Base-by-base conservation (phyloP, 2,888 invertebrate genomes). In the Lamproptera curius region DNA sequence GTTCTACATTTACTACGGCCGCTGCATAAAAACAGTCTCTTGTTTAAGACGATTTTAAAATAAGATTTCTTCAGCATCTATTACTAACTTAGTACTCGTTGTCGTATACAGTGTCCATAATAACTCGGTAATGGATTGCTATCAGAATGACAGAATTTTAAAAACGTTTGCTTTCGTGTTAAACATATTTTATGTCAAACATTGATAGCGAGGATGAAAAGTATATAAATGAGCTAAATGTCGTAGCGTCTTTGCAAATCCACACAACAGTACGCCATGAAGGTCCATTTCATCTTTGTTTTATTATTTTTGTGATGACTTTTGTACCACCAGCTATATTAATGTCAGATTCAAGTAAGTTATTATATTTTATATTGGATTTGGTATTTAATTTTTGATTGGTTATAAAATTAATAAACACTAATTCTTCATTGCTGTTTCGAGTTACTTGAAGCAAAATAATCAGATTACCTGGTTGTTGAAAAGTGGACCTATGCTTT, bases 1-100 rank as follows among this genome's bases (percentile, higher is more conserved):
- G 66, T 70, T 57, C 67, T 65, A 69, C 70, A 67, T 73, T 70
- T 67, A 70, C 70, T 63, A 63, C 57, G 55, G 56, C 56, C 43
- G 49, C 47, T 51, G 35, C 48, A 36, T 5, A 34, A 33, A n/a
- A 23, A 33, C 20, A 11, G 40, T 28, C 17, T 14, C 28, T 16
- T 16, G 2, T 38, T 1, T 13, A 13, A 31, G 13, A 20, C 14
- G 42, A 48, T 52, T 46, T 35, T 35, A 16, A 16, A 16, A 37
- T 44, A 8, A 4, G 9, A 20, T 36, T 20, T 42, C 15, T 16
- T 20, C 17, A n/a, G 1, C 17, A 16, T 48, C 16, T 56, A 55
- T 44, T 55, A 45, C 53, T 47, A 15, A 14, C 42, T 26, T 34
- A 34, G 1, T 17, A 10, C 20, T 20, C n/a, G 13, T 16, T 10